A percentile compares a stretch with the other conserved stretches of the same genome.
Conservation (phyloP, 2,113 vertebrate genomes). For the Sula dactylatra region DNA sequence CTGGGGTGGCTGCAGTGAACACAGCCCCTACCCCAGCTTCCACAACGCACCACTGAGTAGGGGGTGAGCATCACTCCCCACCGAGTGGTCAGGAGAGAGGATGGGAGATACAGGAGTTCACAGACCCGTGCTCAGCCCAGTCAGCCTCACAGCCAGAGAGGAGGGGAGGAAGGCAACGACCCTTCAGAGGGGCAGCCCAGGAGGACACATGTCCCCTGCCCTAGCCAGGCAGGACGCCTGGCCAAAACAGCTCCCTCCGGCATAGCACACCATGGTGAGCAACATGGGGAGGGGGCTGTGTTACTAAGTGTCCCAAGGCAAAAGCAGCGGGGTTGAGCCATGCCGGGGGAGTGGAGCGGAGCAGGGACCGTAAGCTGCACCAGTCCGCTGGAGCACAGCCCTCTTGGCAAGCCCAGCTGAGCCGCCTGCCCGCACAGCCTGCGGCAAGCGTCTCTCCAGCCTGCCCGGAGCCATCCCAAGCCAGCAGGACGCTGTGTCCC, state of each 20-base stretch:
- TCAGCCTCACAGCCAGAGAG: background rate
- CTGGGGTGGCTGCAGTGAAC: background rate
- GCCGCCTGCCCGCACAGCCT: accelerated
- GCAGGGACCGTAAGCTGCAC: background rate
- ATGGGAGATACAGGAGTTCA: background rate
- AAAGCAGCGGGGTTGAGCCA: background rate
- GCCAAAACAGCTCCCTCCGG: background rate
- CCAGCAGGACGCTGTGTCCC: accelerated
- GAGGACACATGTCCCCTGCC: accelerated
- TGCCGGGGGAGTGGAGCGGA: background rate
- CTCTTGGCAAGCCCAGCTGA: background rate
- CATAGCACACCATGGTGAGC: accelerated
- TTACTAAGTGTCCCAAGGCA: background rate
- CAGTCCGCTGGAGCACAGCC: background rate
- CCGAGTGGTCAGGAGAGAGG: background rate
- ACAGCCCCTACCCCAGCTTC: background rate
- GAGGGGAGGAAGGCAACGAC: background rate
- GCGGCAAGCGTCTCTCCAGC: background rate
- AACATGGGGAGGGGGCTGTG: accelerated
- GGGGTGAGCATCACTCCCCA: background rate
- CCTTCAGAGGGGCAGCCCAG: background rate
- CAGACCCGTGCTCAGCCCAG: background rate
- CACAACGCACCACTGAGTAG: background rate
- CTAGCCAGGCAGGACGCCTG: background rate
- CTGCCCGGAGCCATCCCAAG: background rate